Base-by-base conservation (phyloP, 2,797 vertebrate genomes). In the Myoxocephalus aenaeus region DNA sequence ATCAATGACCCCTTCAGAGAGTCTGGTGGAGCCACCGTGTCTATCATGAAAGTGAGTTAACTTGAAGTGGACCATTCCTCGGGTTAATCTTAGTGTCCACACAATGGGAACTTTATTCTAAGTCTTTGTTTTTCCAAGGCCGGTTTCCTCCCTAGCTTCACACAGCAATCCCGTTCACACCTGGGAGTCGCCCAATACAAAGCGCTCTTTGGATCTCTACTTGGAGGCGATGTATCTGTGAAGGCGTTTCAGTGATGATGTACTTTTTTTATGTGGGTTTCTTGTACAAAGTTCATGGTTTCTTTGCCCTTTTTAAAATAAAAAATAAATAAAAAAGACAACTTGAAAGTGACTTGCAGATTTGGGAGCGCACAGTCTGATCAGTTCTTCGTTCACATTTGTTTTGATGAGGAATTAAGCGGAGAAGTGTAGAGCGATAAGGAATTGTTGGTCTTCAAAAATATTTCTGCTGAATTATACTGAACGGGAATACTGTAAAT, bases 151-250 rank as follows among this genome's bases (percentile, higher is more conserved):
- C 17, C 8, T 18, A 34, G 4, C 1, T 18, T 50, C 12, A 62
- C n/a, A 68, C 66, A 74, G 5, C 32, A 1, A 27, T 48, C 10
- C 13, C 48, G 34, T 61, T 65, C 66, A 75, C 63, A 38, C 46
- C 8, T 63, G 25, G 54, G 65, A 64, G 8, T 25, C 1, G 20
- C 7, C 54, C 50, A 32, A 34, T 15, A 62, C 11, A 57, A 50
- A 53, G 4, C 0, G 0, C 2, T 44, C 32, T 20, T 14, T 4
- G 65, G 5, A 8, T 20, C n/a, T 62, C 12, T 42, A 3, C 36
- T 27, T 22, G 4, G 18, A 2, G 18, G 42, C 46, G 18, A 20
- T 10, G 18, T 38, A 7, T 69, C 20, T 73, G 25, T 9, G 29
- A 59, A 53, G 14, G 42, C 3, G 5, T 62, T 1, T 50, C 27